These are phyloP conservation scores for Neoitamus cyanurus DNA, from an alignment of 2,888 invertebrate species.

Conservation along the genomic window DNA sequence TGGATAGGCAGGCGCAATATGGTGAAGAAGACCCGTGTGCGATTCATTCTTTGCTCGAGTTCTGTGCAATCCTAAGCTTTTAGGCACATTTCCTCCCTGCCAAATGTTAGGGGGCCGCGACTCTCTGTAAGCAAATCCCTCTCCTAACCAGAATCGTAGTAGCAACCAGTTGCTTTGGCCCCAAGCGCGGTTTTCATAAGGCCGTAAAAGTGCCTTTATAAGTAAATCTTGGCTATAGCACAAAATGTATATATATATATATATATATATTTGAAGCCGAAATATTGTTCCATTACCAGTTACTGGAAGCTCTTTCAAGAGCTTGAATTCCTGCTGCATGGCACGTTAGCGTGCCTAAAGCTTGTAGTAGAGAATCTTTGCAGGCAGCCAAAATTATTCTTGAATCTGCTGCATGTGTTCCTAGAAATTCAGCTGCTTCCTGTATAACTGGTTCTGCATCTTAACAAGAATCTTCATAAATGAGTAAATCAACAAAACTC, in stretches of 20 bases:
- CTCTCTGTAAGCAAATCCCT: constrained; percentile 80
- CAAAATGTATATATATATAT: neutral
- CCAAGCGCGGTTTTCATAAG: constrained; percentile 85
- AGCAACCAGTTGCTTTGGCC: constrained; percentile 89
- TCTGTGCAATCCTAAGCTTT: constrained; percentile 61
- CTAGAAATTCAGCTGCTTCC: constrained; percentile 78
- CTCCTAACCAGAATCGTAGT: constrained; percentile 84
- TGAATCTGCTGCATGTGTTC: constrained; percentile 79
- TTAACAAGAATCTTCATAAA: constrained; percentile 52
- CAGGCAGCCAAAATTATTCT: constrained; percentile 80
- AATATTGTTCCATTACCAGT: constrained; percentile 64
- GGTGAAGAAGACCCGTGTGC: constrained; percentile 64
- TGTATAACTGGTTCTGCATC: constrained; percentile 73
- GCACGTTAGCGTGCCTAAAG: constrained; percentile 81
- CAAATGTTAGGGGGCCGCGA: constrained; percentile 69
- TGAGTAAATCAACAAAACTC: neutral
- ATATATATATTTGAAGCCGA: constrained; percentile 55
- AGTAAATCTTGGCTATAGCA: constrained; percentile 71
- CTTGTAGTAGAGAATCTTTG: constrained; percentile 80
- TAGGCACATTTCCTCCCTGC: constrained; percentile 66
- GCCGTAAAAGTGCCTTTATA: constrained; percentile 76
- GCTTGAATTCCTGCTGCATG: constrained; percentile 77
- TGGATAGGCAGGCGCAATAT: constrained; percentile 65
- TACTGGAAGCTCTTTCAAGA: constrained; percentile 73
- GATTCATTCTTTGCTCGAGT: constrained; percentile 65